Conservation (phyloP, 2,113 vertebrate genomes). For the Trichomycterus rosablanca region DNA sequence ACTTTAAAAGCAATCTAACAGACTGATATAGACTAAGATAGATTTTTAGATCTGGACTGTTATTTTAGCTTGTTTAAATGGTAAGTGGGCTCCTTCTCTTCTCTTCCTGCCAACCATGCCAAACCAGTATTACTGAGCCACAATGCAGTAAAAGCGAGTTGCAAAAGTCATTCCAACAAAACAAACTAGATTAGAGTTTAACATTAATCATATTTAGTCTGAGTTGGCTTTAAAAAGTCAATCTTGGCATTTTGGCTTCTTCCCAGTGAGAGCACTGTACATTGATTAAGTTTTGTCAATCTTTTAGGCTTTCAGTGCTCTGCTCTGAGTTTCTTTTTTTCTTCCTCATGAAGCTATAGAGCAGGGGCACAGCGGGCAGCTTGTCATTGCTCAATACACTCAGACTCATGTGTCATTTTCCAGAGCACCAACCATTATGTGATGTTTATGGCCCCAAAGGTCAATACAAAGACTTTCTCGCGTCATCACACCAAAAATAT, state of each 20-base stretch:
- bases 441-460: slow-evolving; percentile 60
- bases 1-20: no score
- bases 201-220: no score
- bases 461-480: slow-evolving; percentile 55
- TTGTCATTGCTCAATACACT: slow-evolving; percentile 53
- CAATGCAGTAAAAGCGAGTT: no score
- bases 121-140: no score
- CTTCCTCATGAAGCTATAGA: slow-evolving; percentile 48
- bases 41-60: no score
- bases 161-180: no score
- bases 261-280: slow-evolving; percentile 34
- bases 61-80: no score
- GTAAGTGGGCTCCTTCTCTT: no score
- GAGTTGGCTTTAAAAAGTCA: background rate
- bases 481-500: slow-evolving; percentile 49
- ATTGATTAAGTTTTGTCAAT: slow-evolving; percentile 43
- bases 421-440: slow-evolving; percentile 56
- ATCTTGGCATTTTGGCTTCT: slow-evolving; percentile 11
- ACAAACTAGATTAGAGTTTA: no score
- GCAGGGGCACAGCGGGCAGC: slow-evolving; percentile 51
- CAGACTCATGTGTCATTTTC: slow-evolving; percentile 53
- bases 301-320: slow-evolving; percentile 10
- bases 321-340: slow-evolving; percentile 39
- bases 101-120: no score
- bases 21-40: no score